Base-by-base conservation (phyloP, 2,888 invertebrate genomes). In the Thymelicus sylvestris region DNA sequence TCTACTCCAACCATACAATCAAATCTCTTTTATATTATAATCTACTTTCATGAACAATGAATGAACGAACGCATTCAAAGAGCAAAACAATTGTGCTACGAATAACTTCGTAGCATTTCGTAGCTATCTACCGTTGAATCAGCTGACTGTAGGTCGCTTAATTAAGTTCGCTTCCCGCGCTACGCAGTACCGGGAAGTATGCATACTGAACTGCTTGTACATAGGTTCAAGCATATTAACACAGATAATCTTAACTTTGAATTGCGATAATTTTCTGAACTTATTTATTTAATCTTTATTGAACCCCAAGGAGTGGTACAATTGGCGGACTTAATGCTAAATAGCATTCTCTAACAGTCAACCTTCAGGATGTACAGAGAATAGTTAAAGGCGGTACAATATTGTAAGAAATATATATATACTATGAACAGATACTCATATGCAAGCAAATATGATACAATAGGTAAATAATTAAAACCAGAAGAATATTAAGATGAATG, bases 121-220 rank as follows among this genome's bases (percentile, higher is more conserved):
- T 64, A 64, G 64, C 52, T 52, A 65, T 65, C 65, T 65, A 0
- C 52, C 13, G 52, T 65, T 8, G 52, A 52, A 52, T 65, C 65
- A 38, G 52, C 52, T 39, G 64, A 39, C 38, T 31, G 62, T 52
- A 65, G 65, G 38, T 64, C 65, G 52, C 52, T 41, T 55, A 55
- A 65, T 65, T 65, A 65, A 55, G 64, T 50, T 38, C 50, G 64
- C 65, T 65, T 65, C 52, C 65, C 52, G 39, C 64, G 15, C 52
- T 24, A 4, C 24, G 19, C 39, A 52, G 41, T 31, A 38, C 41
- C 12, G 52, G 39, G 41, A 52, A 52, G 19, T 12, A 15, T 52
- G 52, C 47, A 47, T 62, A 1, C 65, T 39, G 41, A 41, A 12
- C 39, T 15, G 52, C 48, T 64, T 64, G 12, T 31, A 50, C 38